phyloP scores from a whole-genome alignment of 2,113 vertebrate species.

The Tyto alba region DNA sequence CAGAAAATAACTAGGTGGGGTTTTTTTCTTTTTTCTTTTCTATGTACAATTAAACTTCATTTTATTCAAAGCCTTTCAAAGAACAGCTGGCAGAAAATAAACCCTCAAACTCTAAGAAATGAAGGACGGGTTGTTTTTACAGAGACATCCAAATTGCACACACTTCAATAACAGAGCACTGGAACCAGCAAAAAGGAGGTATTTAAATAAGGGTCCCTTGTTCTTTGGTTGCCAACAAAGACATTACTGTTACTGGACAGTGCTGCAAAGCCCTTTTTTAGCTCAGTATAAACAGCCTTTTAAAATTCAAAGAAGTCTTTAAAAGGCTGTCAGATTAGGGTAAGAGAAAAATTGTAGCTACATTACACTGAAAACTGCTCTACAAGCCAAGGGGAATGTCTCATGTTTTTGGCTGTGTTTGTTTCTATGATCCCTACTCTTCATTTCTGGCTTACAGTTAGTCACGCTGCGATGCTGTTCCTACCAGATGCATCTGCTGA shows the following conservation, averaged over 20 bases:
- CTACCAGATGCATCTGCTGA: neutral
- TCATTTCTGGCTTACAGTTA: neutral
- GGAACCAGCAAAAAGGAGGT: neutral
- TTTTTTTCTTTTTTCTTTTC: neutral
- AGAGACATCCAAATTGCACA: conserved; percentile 19
- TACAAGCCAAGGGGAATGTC: neutral
- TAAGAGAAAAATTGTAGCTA: neutral
- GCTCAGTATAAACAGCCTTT: neutral
- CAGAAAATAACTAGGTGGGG: neutral
- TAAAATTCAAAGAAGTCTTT: neutral
- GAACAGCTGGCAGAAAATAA: conserved; percentile 45
- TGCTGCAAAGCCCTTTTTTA: neutral
- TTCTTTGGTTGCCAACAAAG: neutral
- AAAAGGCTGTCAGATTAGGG: neutral
- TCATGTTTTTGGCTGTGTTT: neutral
- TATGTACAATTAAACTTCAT: conserved; percentile 45
- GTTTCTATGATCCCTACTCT: neutral
- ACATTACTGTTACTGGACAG: neutral
- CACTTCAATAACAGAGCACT: neutral
- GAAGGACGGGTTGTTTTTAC: conserved; percentile 6
- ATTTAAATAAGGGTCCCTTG: conserved; percentile 8
- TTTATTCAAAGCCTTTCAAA: conserved; percentile 44
- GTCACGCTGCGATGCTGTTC: neutral
- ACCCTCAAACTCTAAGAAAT: neutral
- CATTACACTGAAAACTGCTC: neutral